Evolutionary conservation across 2,888 invertebrate species (phyloP).

Genomic region (Ecdyonurus torrentis): DNA sequence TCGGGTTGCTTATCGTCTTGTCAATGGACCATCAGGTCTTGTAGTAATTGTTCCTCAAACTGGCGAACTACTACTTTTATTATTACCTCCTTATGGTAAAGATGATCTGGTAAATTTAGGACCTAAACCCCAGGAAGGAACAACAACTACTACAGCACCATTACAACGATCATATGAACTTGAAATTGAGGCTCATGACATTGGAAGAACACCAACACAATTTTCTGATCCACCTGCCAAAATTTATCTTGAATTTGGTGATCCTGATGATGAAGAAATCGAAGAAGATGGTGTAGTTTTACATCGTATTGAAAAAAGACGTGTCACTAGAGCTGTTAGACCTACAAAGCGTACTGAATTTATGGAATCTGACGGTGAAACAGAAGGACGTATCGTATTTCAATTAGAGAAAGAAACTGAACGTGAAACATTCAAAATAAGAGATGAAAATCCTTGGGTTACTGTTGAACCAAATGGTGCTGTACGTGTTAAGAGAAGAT

Average conservation of each 20-base stretch:
- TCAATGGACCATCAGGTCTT: slow-evolving; percentile 53
- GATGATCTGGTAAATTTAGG: neutral
- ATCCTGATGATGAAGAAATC: slow-evolving; percentile 1
- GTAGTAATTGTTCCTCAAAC: slow-evolving; percentile 86
- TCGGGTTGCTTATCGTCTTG: slow-evolving; percentile 70
- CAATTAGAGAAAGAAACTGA: slow-evolving; percentile 83
- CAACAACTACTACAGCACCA: slow-evolving; percentile 15
- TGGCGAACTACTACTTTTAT: slow-evolving; percentile 61
- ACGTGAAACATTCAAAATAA: slow-evolving; percentile 79
- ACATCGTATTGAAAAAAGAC: slow-evolving; percentile 52
- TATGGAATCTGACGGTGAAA: slow-evolving; percentile 77
- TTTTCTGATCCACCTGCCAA: slow-evolving; percentile 53
- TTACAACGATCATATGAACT: slow-evolving; percentile 34
- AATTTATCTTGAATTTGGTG: slow-evolving; percentile 51
- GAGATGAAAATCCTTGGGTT: slow-evolving; percentile 89
- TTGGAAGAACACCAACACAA: slow-evolving; percentile 50
- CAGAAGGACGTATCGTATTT: slow-evolving; percentile 74
- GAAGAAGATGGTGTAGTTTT: slow-evolving; percentile 14
- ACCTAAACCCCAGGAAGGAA: neutral
- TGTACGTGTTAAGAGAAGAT: slow-evolving; percentile 86
- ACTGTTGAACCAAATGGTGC: slow-evolving; percentile 82
- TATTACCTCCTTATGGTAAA: neutral
- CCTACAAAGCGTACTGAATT: slow-evolving; percentile 89
- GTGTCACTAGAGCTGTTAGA: slow-evolving; percentile 77
- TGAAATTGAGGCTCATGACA: slow-evolving; percentile 67